phyloP scores from a whole-genome alignment of 2,113 vertebrate genomes.

The Ranitomeya variabilis region DNA sequence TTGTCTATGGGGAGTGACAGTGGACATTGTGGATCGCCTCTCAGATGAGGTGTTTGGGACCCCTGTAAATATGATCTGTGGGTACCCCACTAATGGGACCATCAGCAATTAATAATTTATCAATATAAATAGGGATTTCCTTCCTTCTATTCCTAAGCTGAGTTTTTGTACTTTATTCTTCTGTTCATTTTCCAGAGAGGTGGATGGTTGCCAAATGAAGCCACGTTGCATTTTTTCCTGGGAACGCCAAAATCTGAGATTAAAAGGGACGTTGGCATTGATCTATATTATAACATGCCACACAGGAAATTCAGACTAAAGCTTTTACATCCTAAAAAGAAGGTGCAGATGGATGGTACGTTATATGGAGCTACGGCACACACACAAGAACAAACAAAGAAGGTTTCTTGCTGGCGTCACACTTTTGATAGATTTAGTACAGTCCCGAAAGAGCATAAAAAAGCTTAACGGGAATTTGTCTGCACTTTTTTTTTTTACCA shows the following conservation, averaged over 20 bases:
- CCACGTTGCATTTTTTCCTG: conserved; percentile 76
- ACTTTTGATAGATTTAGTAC: too few relatives aligned
- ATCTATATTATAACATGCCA: conserved; percentile 73
- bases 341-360: conserved; percentile 75
- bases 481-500: too few relatives aligned
- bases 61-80: too few relatives aligned
- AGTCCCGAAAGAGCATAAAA: too few relatives aligned
- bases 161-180: background rate
- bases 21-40: too few relatives aligned
- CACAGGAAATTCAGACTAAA: conserved; percentile 73
- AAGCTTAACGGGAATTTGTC: too few relatives aligned
- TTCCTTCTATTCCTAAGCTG: conserved; percentile 58
- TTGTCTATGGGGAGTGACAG: too few relatives aligned
- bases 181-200: conserved; percentile 68
- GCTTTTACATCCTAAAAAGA: conserved; percentile 80
- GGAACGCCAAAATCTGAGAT: conserved; percentile 80
- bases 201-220: conserved; percentile 81
- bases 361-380: background rate
- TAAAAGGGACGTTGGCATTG: conserved; percentile 79
- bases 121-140: background rate
- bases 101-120: background rate
- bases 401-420: too few relatives aligned
- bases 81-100: too few relatives aligned
- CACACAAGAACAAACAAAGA: too few relatives aligned
- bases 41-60: too few relatives aligned